Evolutionary conservation across 2,888 invertebrate genomes (phyloP).

Genomic region (Euspilapteryx auroguttella): DNA sequence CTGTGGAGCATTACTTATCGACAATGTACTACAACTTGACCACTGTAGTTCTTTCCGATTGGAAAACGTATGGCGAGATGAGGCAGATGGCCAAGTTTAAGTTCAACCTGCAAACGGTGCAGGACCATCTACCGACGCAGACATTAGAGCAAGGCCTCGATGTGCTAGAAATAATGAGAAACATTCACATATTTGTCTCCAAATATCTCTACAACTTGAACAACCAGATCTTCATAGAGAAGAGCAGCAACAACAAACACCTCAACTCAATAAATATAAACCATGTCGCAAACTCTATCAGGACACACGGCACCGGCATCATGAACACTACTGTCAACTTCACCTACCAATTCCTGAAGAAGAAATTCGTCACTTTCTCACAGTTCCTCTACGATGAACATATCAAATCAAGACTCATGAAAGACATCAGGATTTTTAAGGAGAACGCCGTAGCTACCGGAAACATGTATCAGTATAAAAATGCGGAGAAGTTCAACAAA

Average conservation of each 20-base stretch:
- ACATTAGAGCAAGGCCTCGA: conserved; percentile 96
- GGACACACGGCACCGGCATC: conserved; percentile 95
- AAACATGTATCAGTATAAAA: conserved; percentile 81
- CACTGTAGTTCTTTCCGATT: conserved; percentile 95
- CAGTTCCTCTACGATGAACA: conserved; percentile 98
- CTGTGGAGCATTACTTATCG: conserved; percentile 88
- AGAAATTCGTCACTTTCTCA: conserved; percentile 92
- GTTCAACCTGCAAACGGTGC: conserved; percentile 78
- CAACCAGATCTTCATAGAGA: conserved; percentile 94
- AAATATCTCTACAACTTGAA: conserved; percentile 95
- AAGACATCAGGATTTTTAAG: conserved; percentile 82
- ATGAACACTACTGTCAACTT: conserved; percentile 94
- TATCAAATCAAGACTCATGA: conserved; percentile 90
- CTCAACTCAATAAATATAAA: conserved; percentile 93
- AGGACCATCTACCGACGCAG: conserved; percentile 93
- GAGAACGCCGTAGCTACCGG: conserved; percentile 69
- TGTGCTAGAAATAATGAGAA: conserved; percentile 95
- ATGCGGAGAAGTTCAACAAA: conserved; percentile 92
- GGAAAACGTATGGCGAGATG: conserved; percentile 98
- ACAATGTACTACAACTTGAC: conserved; percentile 96
- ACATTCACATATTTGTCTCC: conserved; percentile 92
- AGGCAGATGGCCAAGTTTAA: conserved; percentile 86
- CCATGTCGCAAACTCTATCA: conserved; percentile 94
- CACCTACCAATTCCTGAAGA: conserved; percentile 90
- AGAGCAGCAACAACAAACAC: conserved; percentile 88